Evolutionary conservation across 2,888 invertebrate genomes (phyloP).

Genomic region (Diploptera punctata): DNA sequence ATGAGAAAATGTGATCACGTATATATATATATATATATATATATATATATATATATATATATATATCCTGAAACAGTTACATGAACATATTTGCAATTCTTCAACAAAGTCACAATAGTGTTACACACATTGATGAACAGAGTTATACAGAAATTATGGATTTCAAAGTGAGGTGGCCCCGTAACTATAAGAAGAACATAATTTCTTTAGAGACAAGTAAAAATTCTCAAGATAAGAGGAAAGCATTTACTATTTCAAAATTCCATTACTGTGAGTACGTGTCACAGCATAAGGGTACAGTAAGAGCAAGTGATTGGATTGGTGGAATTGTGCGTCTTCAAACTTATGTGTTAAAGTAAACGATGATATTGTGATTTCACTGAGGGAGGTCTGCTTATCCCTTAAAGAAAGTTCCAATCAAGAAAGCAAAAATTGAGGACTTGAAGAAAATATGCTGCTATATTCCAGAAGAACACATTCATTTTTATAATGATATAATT

Average conservation of each 20-base stretch:
- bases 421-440: not conserved
- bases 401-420: constrained; percentile 1
- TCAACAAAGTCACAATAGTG: not conserved
- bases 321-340: not conserved
- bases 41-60: no score
- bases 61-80: not conserved
- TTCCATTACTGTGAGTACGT: not conserved
- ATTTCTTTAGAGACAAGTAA: not conserved
- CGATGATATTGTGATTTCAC: not conserved
- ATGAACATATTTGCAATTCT: not conserved
- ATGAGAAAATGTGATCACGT: no score
- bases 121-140: not conserved
- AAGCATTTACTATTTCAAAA: not conserved
- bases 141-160: not conserved
- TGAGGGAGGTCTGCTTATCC: not conserved
- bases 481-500: not conserved
- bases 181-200: not conserved
- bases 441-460: not conserved
- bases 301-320: not conserved
- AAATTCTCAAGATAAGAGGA: not conserved
- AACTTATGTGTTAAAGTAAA: not conserved
- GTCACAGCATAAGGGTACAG: not conserved
- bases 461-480: not conserved
- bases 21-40: no score
- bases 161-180: not conserved